Conservation (phyloP, 2,888 invertebrate genomes). For the Sepioteuthis lessoniana region DNA sequence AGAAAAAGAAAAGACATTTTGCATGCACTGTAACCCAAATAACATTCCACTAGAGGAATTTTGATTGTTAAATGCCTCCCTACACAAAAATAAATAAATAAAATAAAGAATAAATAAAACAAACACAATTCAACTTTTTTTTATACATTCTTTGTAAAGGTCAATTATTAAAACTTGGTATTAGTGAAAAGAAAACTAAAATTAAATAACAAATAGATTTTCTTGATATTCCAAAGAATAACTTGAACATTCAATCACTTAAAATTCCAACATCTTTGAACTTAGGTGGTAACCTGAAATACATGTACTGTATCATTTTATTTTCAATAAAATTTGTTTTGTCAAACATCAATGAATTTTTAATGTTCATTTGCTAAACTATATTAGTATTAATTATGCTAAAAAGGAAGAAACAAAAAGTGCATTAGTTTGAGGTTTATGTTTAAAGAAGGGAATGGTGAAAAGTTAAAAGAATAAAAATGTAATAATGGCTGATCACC, state of each 20-base stretch:
- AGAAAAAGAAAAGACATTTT: not conserved
- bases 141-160: not conserved
- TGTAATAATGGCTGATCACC: too few relatives aligned
- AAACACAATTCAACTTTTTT: too few relatives aligned
- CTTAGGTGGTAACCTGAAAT: not conserved
- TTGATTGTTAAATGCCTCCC: not conserved
- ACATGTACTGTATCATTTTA: not conserved
- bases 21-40: not conserved
- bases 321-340: not conserved
- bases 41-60: not conserved
- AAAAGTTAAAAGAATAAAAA: not conserved
- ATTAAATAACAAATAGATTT: not conserved
- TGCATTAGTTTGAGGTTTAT: not conserved
- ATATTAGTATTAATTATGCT: not conserved
- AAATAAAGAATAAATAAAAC: too few relatives aligned
- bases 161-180: not conserved
- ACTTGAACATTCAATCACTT: not conserved
- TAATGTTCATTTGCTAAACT: not conserved
- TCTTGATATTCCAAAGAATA: not conserved
- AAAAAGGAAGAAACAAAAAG: not conserved
- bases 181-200: not conserved
- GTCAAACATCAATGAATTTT: not conserved
- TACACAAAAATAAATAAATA: too few relatives aligned
- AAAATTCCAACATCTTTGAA: not conserved
- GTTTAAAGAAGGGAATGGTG: not conserved